Conservation (phyloP, 2,797 vertebrate species). For the Clarias pachynema region DNA sequence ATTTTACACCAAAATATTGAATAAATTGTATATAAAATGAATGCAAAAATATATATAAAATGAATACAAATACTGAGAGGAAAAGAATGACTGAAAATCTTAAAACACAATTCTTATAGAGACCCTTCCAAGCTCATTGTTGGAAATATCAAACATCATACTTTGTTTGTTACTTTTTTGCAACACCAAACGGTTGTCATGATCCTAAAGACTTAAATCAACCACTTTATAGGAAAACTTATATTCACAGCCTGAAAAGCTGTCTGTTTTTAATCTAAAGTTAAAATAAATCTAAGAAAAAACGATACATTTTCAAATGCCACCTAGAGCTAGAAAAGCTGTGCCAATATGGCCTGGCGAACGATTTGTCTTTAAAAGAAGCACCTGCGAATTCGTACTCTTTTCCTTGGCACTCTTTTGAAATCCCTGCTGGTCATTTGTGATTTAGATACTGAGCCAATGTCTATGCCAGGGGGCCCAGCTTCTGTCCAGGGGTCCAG, state of each 20-base stretch:
- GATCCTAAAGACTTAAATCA: slow-evolving; percentile 7
- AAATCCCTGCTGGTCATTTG: slow-evolving; percentile 53
- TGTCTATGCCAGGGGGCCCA: slow-evolving; percentile 24
- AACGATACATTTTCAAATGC: slow-evolving; percentile 62
- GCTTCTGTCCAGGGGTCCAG: slow-evolving; percentile 19
- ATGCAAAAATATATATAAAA: background rate
- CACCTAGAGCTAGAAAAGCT: slow-evolving; percentile 61
- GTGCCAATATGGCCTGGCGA: slow-evolving; percentile 66
- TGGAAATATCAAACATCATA: slow-evolving; percentile 10
- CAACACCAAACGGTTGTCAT: slow-evolving; percentile 8
- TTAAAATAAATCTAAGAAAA: slow-evolving; percentile 62
- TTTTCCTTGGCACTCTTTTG: slow-evolving; percentile 43
- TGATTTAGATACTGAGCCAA: slow-evolving; percentile 37
- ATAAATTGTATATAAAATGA: background rate
- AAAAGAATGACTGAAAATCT: background rate
- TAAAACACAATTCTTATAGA: background rate
- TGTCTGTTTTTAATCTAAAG: slow-evolving; percentile 63
- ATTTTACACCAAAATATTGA: background rate
- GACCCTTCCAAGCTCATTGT: background rate
- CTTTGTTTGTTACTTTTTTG: slow-evolving; percentile 10
- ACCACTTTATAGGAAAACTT: slow-evolving; percentile 17
- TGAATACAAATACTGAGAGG: background rate
- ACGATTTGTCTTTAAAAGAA: slow-evolving; percentile 70
- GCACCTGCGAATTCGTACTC: slow-evolving; percentile 69
- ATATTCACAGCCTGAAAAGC: slow-evolving; percentile 40